Base-by-base conservation (phyloP, 2,888 invertebrate genomes). In the Rosalia funebris region DNA sequence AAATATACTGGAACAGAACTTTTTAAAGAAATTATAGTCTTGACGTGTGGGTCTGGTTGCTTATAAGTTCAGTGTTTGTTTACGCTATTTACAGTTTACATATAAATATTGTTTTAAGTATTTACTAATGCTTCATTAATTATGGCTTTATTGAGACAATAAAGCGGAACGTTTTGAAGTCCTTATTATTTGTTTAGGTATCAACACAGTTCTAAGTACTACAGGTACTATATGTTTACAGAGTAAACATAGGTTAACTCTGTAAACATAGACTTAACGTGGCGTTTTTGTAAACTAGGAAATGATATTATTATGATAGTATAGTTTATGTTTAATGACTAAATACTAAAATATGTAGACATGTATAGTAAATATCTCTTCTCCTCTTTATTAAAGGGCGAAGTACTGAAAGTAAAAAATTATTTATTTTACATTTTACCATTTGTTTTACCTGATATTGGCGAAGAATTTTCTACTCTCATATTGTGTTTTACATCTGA, bases 1-100 rank as follows among this genome's bases (percentile, higher is more conserved):
- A 63, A 60, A 53, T 53, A 39, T 53, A 32, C 34, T 48, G 20
- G 60, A 63, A 57, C 63, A 48, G 52, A 55, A 50, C 56, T 60
- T 56, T 48, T 45, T 20, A 52, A 60, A 56, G 53, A 45, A 52
- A 61, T 55, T 60, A 25, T 7, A 25, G 2, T 63, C 39, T 54
- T 47, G 19, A 20, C 39, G 25, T 39, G 37, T 37, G 20, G 12
- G 12, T 50, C 20, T 25, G 15, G 50, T 31, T 12, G 25, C 41
- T 37, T 39, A 1, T n/a, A 19, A 11, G 53, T 16, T 37, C 15
- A 31, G n/a, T 42, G 53, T 53, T 53, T 53, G 32, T 53, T 42
- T 53, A 53, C 31, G 15, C 16, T 31, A 17, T 42, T 53, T 53
- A 17, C 41, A 50, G 39, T 50, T 50, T 50, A 41, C 50, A 50